Evolutionary conservation across 64 coral and sea anemone species (phyloP).

Genomic region (Montipora foliosa): DNA sequence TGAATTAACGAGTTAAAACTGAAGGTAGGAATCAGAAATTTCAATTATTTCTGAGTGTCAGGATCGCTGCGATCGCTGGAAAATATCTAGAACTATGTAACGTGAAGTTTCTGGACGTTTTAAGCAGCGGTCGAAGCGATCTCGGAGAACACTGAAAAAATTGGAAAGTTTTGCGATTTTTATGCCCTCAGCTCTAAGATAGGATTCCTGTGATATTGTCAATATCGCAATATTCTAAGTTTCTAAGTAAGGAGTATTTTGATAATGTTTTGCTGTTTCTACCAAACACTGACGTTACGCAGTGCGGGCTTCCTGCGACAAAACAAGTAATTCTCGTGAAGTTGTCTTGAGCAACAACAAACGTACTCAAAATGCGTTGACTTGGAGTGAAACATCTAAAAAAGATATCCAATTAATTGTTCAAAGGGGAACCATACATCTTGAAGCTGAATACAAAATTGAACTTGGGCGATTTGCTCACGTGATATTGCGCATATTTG

Average conservation of each 20-base stretch:
- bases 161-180: background rate
- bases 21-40: background rate
- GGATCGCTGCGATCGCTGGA: background rate
- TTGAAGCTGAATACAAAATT: background rate
- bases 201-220: background rate
- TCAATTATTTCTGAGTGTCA: background rate
- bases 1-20: background rate
- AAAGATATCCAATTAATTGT: background rate
- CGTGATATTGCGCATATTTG: background rate
- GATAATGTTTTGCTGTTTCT: conserved; percentile 4
- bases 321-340: background rate
- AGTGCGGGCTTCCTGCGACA: background rate
- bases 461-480: background rate
- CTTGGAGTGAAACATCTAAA: background rate
- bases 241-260: background rate
- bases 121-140: too few relatives aligned
- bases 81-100: conserved; percentile 2
- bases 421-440: background rate
- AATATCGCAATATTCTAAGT: background rate
- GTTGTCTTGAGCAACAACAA: too few relatives aligned
- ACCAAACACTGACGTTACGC: background rate
- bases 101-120: background rate
- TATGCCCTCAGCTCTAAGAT: background rate
- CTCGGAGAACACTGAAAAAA: background rate
- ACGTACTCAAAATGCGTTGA: background rate